These are phyloP conservation scores for Calliphora vicina DNA, from an alignment of 1,140 invertebrate species.

Conservation along the genomic window DNA sequence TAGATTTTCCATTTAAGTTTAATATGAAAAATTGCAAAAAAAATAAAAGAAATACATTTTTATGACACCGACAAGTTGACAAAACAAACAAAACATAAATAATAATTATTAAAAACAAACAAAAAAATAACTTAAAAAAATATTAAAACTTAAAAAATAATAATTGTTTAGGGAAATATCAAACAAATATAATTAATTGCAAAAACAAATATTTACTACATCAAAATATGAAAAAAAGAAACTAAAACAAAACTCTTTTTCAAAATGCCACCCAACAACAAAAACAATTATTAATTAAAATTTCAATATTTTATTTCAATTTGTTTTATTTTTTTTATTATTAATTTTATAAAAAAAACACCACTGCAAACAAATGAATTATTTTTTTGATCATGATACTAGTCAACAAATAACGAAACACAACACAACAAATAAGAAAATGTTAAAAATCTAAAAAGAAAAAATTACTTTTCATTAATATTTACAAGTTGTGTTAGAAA, in stretches of 20 bases:
- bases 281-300: slow-evolving; percentile 22
- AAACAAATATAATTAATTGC: slow-evolving; percentile 22
- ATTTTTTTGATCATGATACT: too few species aligned
- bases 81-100: slow-evolving; percentile 22
- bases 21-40: background rate
- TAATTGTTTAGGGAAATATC: slow-evolving; percentile 34
- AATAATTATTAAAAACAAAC: slow-evolving; percentile 14
- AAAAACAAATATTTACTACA: slow-evolving; percentile 29
- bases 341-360: background rate
- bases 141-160: background rate
- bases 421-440: too few species aligned
- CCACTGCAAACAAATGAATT: too few species aligned
- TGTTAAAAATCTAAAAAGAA: too few species aligned
- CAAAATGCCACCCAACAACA: slow-evolving; percentile 12
- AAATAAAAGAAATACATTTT: background rate
- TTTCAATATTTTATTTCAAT: slow-evolving; percentile 15
- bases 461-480: too few species aligned
- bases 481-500: too few species aligned
- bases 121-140: background rate
- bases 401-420: too few species aligned
- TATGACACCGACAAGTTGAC: slow-evolving; percentile 33
- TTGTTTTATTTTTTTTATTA: background rate
- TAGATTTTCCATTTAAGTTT: slow-evolving; percentile 27
- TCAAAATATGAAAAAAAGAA: slow-evolving; percentile 30
- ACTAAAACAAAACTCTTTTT: slow-evolving; percentile 16